phyloP scores from a whole-genome alignment of 2,113 vertebrate genomes.

The Nibea coibor region DNA sequence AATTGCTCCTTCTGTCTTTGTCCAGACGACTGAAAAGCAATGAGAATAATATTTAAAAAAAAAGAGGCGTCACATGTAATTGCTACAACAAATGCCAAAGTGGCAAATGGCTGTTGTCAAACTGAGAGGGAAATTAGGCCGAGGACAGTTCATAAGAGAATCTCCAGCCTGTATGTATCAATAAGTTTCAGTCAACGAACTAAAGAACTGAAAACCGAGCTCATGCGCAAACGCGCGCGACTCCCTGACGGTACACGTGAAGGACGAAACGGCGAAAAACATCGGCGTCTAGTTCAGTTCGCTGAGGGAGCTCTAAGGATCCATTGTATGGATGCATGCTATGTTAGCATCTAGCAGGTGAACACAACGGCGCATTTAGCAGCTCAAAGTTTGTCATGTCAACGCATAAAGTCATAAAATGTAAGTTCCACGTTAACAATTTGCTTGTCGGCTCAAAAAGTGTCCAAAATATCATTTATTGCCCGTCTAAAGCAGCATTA shows the following conservation, averaged over 20 bases:
- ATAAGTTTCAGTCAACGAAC: neutral
- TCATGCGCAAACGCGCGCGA: neutral
- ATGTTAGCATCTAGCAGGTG: neutral
- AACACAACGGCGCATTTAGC: neutral
- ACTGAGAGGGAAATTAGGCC: slow-evolving; percentile 48
- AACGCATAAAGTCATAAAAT: no score
- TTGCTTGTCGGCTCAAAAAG: neutral
- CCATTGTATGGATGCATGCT: no score
- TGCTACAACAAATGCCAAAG: slow-evolving; percentile 62
- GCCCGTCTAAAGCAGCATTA: neutral
- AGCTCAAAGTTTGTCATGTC: no score
- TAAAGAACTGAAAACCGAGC: neutral
- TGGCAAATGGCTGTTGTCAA: slow-evolving; percentile 70
- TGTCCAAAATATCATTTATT: neutral
- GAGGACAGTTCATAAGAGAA: neutral
- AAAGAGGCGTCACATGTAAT: slow-evolving; percentile 57
- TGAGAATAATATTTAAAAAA: slow-evolving; percentile 39
- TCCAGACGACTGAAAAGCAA: slow-evolving; percentile 71
- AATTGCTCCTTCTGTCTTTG: slow-evolving; percentile 72
- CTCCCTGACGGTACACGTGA: no score
- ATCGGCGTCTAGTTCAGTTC: no score
- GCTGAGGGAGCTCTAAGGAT: no score
- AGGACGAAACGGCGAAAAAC: no score
- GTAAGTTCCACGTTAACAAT: no score
- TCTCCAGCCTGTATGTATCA: neutral